Base-by-base conservation (phyloP, 2,797 vertebrate species). In the Sebastes miniatus region DNA sequence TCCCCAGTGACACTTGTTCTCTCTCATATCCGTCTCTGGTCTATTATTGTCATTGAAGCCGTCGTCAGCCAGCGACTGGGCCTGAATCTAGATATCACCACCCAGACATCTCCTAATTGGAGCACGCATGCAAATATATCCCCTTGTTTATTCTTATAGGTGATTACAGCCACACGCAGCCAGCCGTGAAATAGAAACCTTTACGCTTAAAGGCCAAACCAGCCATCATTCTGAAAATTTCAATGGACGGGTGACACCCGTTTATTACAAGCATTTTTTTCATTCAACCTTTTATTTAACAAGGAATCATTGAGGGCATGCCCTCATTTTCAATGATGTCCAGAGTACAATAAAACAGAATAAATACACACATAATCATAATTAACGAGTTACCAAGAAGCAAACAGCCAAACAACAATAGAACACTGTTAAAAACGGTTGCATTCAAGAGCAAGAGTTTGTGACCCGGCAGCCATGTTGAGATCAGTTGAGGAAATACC, bases 121-220 rank as follows among this genome's bases (percentile, higher is more conserved):
- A 71, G 76, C 73, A 32, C 3, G 20, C 74, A 73, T 82, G 74
- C 78, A 83, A 79, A 87, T 85, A 47, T 7, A 83, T 34, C 80
- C 25, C 86, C 43, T 24, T 79, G 83, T 82, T 93, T 81, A 87
- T 84, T 82, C 76, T 66, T 66, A 77, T 71, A 90, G 81, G 81
- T 72, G 67, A 82, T 80, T 67, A 67, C 69, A 68, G 90, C 79
- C 57, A 61, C 73, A 18, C n/a, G 76, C 81, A 89, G 72, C 56
- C 77, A 61, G 61, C 77, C 58, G 36, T 87, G 89, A 89, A 91
- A 93, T 89, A 47, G 78, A 80, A 89, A 84, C 64, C 59, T 79
- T 68, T 59, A 68, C 3, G 29, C 68, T 56, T 68, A 80, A 75
- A 81, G 80, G 79, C 85, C 69, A 73, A 36, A 31, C 67, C 20